Base-by-base conservation (phyloP, 1,140 invertebrate genomes). In the Adoxophyes honmai region DNA sequence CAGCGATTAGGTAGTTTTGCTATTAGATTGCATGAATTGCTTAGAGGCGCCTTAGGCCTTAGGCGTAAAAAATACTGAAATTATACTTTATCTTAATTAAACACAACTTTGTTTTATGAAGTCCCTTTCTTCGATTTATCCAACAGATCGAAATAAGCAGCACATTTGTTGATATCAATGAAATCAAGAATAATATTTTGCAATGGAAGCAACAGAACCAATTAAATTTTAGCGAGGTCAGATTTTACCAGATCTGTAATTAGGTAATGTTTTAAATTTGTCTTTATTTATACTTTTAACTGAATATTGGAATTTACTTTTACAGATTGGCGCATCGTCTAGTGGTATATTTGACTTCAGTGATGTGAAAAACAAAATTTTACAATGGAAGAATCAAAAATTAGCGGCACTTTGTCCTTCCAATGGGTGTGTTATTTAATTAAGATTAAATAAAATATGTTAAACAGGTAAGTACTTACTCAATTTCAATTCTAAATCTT, bases 321-420 rank as follows among this genome's bases (percentile, higher is more conserved):
- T 67, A 8, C 54, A 88, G 83, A 65, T 78, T 42, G 75, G 75
- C 13, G 78, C 65, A 34, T 62, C 75, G 1, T 63, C 79, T n/a
- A 86, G 84, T 54, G 86, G 83, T 14, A 77, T 82, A 34, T 86
- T 88, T 66, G 86, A 87, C 66, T 71, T 88, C 34, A 76, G 63
- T 42, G 76, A 86, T 53, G 78, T 88, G 8, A 88, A 88, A 75
- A 87, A 86, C 63, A 88, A 88, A 75, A 70, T 88, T 61, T 37
- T 88, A 13, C 82, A 88, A 64, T 88, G 86, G 86, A 88, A 88
- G 78, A 78, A 75, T 21, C 81, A 88, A 68, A 88, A 88, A 65
- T 52, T 88, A 28, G 55, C 77, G n/a, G 68, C 80, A 14, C 55
- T 85, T 10, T 88, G 86, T 75, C 86, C 86, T 34, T 79, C 84